Percentiles rank a stretch among this genome's conserved stretches.
Conservation (phyloP, 2,113 vertebrate genomes). For the Galeopterus variegatus region DNA sequence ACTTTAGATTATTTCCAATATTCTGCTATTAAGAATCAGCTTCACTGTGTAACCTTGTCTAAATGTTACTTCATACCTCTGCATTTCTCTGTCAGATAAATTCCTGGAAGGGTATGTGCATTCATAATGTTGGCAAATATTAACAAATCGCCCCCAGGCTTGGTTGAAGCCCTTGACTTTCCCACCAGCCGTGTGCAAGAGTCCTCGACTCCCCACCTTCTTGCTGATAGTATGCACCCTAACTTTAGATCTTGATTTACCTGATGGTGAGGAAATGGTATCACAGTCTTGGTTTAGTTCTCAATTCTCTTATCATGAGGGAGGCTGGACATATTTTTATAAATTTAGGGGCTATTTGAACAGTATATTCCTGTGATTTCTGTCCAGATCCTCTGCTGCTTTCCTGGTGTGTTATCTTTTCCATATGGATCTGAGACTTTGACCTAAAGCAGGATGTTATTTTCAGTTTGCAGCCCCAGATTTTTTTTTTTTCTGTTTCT, state of each 20-base stretch:
- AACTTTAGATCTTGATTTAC: neutral
- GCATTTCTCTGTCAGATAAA: neutral
- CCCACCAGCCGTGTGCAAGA: neutral
- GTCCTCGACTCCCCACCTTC: accelerated
- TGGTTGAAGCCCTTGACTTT: neutral
- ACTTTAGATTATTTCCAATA: neutral
- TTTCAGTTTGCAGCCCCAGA: neutral
- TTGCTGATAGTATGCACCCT: neutral
- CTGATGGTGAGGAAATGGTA: too few relatives aligned
- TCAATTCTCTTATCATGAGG: neutral
- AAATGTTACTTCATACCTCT: too few relatives aligned
- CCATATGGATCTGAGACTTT: neutral
- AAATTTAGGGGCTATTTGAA: neutral
- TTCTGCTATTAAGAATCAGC: neutral
- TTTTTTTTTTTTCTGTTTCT: neutral
- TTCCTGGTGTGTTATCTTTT: too few relatives aligned
- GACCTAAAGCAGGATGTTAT: neutral
- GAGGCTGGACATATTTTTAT: neutral
- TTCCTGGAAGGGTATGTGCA: neutral
- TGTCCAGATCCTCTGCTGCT: neutral
- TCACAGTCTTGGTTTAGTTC: neutral
- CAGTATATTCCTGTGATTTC: neutral
- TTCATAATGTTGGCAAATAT: accelerated
- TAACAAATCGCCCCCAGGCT: neutral
- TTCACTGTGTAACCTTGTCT: neutral